phyloP scores from a whole-genome alignment of 2,113 vertebrate genomes.

The Leptodactylus fuscus region DNA sequence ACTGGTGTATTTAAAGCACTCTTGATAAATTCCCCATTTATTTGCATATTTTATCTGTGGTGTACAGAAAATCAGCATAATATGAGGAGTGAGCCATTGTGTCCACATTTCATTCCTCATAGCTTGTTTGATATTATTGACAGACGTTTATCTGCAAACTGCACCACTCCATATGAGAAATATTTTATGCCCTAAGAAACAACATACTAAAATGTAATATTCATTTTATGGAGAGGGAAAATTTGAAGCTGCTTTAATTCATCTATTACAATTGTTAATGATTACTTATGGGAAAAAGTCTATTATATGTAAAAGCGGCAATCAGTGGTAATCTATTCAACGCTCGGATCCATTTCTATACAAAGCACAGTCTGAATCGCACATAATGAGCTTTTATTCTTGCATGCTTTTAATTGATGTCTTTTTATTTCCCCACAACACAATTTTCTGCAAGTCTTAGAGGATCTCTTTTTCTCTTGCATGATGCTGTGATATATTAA shows the following conservation, averaged over 20 bases:
- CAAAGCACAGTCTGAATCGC: conserved; percentile 72
- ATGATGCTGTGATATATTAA: conserved; percentile 62
- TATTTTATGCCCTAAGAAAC: conserved; percentile 62
- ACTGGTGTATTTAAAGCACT: too few species aligned
- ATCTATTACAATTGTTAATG: conserved; percentile 76
- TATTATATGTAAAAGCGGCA: conserved; percentile 74
- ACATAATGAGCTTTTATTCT: conserved; percentile 77
- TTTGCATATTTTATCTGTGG: conserved; percentile 41
- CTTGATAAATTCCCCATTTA: too few species aligned
- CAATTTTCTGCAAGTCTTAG: conserved; percentile 60
- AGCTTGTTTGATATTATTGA: conserved; percentile 42
- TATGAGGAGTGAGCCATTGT: conserved; percentile 50
- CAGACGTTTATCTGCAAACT: conserved; percentile 56
- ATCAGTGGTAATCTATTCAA: conserved; percentile 75
- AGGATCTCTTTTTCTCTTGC: background rate
- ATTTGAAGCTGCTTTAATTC: conserved; percentile 70
- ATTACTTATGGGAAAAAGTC: conserved; percentile 75
- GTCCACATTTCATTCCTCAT: conserved; percentile 50
- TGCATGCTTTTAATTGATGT: conserved; percentile 70
- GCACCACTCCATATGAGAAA: conserved; percentile 58
- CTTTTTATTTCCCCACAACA: conserved; percentile 60
- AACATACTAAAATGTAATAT: conserved; percentile 68
- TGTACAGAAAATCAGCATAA: conserved; percentile 54
- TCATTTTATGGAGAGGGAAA: conserved; percentile 66
- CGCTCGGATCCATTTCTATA: conserved; percentile 74